Evolutionary conservation across 2,113 vertebrate species (phyloP).

Genomic region (Corythornis cristatus): DNA sequence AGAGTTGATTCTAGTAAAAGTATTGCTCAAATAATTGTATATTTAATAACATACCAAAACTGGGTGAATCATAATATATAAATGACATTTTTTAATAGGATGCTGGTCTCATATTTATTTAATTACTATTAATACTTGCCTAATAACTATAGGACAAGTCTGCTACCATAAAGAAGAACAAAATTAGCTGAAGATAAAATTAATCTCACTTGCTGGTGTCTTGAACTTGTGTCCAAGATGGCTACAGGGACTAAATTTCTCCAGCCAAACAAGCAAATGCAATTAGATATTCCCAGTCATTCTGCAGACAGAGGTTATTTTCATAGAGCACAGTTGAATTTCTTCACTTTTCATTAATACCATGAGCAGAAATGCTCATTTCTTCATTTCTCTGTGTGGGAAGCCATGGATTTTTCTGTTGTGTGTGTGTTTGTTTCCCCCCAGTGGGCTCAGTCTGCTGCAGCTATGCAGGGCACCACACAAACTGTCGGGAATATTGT

Average conservation of each 20-base stretch:
- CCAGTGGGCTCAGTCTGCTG: slow-evolving; percentile 96
- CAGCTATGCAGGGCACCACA: slow-evolving; percentile 94
- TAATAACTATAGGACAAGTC: background rate
- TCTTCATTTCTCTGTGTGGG: background rate
- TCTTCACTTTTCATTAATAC: background rate
- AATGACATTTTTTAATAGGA: background rate
- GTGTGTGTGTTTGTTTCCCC: slow-evolving; percentile 24
- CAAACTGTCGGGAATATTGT: slow-evolving; percentile 95
- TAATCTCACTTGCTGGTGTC: background rate
- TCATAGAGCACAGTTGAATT: background rate
- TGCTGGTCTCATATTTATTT: background rate
- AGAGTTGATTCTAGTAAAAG: background rate
- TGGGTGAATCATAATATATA: background rate
- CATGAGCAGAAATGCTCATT: background rate
- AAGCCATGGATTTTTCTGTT: background rate
- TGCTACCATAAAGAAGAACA: background rate
- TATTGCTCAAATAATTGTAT: background rate
- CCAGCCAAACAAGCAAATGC: background rate
- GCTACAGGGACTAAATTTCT: background rate
- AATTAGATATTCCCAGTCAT: background rate
- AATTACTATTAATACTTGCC: background rate
- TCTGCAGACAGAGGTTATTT: background rate
- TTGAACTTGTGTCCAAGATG: background rate
- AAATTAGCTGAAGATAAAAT: background rate
- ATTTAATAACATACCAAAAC: background rate